Percentiles rank a stretch among this genome's conserved stretches.
Conservation (phyloP, 2,888 invertebrate species). For the Troides aeacus region DNA sequence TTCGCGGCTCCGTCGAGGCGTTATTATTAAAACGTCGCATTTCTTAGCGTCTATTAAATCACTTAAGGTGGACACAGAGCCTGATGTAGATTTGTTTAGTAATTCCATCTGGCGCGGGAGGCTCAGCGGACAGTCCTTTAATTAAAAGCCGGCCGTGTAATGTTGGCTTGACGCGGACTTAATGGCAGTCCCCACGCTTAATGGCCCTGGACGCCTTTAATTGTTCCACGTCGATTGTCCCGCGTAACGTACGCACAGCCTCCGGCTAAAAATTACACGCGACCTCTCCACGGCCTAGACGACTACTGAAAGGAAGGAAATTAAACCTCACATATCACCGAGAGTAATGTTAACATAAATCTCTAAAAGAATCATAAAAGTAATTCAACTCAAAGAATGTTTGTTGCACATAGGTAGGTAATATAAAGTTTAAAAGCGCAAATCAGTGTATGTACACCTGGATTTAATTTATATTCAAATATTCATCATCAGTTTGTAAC, state of each 20-base stretch:
- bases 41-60: conserved; percentile 80
- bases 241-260: conserved; percentile 43
- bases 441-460: no score
- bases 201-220: conserved; percentile 70
- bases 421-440: no score
- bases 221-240: conserved; percentile 72
- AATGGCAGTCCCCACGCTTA: conserved; percentile 74
- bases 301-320: neutral
- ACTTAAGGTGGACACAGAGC: conserved; percentile 79
- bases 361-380: no score
- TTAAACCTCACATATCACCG: neutral
- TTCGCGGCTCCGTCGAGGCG: conserved; percentile 39
- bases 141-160: conserved; percentile 76
- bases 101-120: conserved; percentile 74
- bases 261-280: conserved; percentile 28
- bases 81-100: conserved; percentile 79
- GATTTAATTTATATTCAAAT: conserved; percentile 8
- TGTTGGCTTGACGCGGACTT: conserved; percentile 72
- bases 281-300: neutral
- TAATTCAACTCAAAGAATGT: neutral
- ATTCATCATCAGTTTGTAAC: conserved; percentile 12
- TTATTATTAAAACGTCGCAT: conserved; percentile 70
- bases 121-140: conserved; percentile 74
- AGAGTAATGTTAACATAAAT: no score
- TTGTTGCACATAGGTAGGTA: conserved; percentile 7